These are phyloP conservation scores for Tetramorium alpestre DNA, from an alignment of 1,140 invertebrate genomes.

Conservation along the genomic window DNA sequence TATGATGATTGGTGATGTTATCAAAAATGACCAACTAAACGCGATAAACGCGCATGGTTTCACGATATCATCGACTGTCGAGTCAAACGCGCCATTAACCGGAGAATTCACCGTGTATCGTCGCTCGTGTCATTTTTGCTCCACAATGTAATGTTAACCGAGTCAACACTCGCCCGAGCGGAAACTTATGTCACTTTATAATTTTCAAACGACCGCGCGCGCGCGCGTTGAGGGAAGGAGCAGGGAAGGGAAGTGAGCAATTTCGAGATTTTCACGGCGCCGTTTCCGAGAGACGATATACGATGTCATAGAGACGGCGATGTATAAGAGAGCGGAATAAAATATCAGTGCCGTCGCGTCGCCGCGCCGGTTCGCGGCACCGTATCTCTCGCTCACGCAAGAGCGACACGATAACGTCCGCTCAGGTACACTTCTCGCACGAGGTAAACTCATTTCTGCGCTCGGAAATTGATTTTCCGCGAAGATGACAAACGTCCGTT, in stretches of 20 bases:
- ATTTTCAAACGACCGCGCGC: conserved; percentile 24
- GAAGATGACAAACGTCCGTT: conserved; percentile 37
- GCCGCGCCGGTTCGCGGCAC: background rate
- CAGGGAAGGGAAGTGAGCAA: conserved; percentile 24
- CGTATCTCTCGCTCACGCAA: conserved; percentile 40
- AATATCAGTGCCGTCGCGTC: conserved; percentile 24
- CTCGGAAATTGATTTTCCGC: conserved; percentile 41
- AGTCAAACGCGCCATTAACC: background rate
- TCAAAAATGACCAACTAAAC: background rate
- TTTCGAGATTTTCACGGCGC: conserved; percentile 29
- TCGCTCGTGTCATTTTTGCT: conserved; percentile 21
- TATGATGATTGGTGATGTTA: background rate
- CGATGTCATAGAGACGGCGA: background rate
- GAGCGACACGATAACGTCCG: conserved; percentile 20
- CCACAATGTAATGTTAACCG: conserved; percentile 27
- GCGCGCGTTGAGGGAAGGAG: background rate
- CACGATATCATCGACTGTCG: background rate
- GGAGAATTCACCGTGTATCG: background rate
- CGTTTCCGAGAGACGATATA: conserved; percentile 4
- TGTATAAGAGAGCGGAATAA: conserved; percentile 36
- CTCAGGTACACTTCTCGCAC: conserved; percentile 8
- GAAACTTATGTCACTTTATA: conserved; percentile 23
- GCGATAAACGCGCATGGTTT: background rate
- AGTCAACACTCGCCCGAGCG: conserved; percentile 30
- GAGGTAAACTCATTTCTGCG: conserved; percentile 26